These are phyloP conservation scores for Petrophora chlorosata DNA, from an alignment of 2,888 invertebrate species.

Conservation along the genomic window DNA sequence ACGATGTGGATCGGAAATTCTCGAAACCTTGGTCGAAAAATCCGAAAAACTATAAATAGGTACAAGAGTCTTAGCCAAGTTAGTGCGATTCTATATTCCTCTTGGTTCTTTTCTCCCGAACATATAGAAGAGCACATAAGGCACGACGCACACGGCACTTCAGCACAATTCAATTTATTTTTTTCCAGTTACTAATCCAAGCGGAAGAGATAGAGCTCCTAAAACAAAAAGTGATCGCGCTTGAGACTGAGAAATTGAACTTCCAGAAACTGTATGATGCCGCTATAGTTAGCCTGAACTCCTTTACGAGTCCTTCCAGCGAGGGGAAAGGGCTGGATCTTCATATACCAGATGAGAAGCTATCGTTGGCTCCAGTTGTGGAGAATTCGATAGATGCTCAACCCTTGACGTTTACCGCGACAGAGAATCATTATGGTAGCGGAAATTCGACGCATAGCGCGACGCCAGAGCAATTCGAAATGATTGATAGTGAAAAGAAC, in stretches of 20 bases:
- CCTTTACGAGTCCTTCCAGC: conserved; percentile 71
- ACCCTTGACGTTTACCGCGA: conserved; percentile 71
- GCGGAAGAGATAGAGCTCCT: conserved; percentile 82
- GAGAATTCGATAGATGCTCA: conserved; percentile 51
- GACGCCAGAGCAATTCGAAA: conserved; percentile 86
- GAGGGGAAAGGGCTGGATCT: conserved; percentile 67
- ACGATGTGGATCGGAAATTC: too few relatives aligned
- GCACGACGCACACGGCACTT: too few relatives aligned
- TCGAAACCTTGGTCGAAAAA: too few relatives aligned
- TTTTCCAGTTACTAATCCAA: conserved; percentile 73
- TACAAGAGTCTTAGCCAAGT: too few relatives aligned
- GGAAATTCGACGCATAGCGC: conserved; percentile 80
- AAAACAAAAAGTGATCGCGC: conserved; percentile 77
- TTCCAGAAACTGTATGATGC: conserved; percentile 82
- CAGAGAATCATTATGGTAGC: conserved; percentile 79
- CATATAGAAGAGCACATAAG: too few relatives aligned
- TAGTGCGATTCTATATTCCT: too few relatives aligned
- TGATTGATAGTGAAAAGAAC: conserved; percentile 82
- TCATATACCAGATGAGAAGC: conserved; percentile 62
- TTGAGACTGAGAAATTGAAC: conserved; percentile 84
- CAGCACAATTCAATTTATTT: conserved; percentile 1
- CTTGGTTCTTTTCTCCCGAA: too few relatives aligned
- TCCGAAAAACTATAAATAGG: too few relatives aligned
- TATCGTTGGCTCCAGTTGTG: conserved; percentile 44
- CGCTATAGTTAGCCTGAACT: conserved; percentile 76